phyloP scores from a whole-genome alignment of 2,888 invertebrate species.

The Terebella lapidaria region DNA sequence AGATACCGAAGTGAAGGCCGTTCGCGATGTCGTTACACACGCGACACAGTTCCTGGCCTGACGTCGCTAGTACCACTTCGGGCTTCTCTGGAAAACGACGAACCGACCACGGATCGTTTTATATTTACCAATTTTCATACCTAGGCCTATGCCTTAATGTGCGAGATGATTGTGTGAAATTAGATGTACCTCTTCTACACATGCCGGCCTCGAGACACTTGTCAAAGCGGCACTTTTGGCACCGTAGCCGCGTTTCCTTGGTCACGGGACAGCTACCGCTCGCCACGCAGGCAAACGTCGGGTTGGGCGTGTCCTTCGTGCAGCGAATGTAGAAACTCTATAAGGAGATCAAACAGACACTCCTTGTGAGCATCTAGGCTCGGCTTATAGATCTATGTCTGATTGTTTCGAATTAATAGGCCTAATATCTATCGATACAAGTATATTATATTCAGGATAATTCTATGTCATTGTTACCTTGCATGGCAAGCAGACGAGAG shows the following conservation, averaged over 20 bases:
- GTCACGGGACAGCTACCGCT: slow-evolving; percentile 14
- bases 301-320: slow-evolving; percentile 19
- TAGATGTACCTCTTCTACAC: slow-evolving; percentile 40
- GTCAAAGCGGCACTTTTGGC: slow-evolving; percentile 46
- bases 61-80: slow-evolving; percentile 40
- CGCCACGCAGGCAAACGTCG: slow-evolving; percentile 12
- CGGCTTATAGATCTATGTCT: too few relatives aligned
- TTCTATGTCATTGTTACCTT: slow-evolving; percentile 24
- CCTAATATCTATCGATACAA: too few relatives aligned
- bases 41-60: slow-evolving; percentile 44
- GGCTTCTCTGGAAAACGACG: slow-evolving; percentile 41
- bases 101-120: too few relatives aligned
- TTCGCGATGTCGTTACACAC: slow-evolving; percentile 49
- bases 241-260: slow-evolving; percentile 32
- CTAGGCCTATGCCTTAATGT: too few relatives aligned
- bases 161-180: not conserved
- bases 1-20: slow-evolving; percentile 48
- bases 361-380: too few relatives aligned
- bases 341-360: too few relatives aligned
- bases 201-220: slow-evolving; percentile 44
- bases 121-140: too few relatives aligned
- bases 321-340: slow-evolving; percentile 28
- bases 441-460: too few relatives aligned
- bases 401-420: too few relatives aligned
- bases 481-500: slow-evolving; percentile 29